Evolutionary conservation across 2,797 vertebrate species (phyloP).

Genomic region (Sternotherus odoratus): DNA sequence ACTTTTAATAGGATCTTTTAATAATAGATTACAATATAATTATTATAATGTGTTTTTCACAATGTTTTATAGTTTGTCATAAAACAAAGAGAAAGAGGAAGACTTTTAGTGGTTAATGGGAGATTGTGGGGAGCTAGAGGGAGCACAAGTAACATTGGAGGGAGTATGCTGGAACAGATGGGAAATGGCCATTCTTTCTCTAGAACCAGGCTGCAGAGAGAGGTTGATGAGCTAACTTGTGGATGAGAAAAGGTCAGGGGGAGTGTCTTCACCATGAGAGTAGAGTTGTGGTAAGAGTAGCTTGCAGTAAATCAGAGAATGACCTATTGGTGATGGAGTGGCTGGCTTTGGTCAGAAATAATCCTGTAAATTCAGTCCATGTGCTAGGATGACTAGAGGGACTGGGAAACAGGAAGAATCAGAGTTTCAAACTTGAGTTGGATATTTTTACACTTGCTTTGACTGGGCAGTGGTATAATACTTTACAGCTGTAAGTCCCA

Average conservation of each 20-base stretch:
- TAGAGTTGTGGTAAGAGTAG: not conserved
- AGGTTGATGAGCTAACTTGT: not conserved
- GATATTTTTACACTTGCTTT: not conserved
- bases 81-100: not conserved
- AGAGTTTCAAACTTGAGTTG: not conserved
- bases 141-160: not conserved
- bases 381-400: not conserved
- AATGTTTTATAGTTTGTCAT: not conserved
- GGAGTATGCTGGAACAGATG: not conserved
- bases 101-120: not conserved
- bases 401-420: not conserved
- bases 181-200: not conserved
- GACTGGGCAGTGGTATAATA: not conserved
- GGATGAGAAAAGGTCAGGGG: not conserved
- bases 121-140: not conserved
- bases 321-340: not conserved
- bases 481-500: not conserved
- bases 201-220: not conserved
- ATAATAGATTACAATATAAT: not conserved
- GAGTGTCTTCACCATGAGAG: not conserved
- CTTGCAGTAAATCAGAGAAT: not conserved
- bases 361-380: not conserved
- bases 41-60: not conserved
- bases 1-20: not conserved
- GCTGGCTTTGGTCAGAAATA: not conserved